Base-by-base conservation (phyloP, 2,888 invertebrate species). In the Bhutanitis thaidina region DNA sequence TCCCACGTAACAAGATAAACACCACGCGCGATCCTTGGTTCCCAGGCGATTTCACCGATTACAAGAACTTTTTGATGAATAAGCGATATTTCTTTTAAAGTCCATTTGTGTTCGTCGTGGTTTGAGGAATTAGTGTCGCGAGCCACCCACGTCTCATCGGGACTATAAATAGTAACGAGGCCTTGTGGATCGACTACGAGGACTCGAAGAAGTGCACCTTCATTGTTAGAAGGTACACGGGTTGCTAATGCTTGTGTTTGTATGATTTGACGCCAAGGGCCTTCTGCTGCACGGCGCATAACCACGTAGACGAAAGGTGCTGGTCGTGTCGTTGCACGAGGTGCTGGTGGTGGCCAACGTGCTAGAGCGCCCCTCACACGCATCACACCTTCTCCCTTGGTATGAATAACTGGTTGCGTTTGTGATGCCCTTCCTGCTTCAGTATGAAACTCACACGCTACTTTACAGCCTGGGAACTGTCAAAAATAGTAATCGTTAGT, bases 1-100 rank as follows among this genome's bases (percentile, higher is more conserved):
- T 95, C 95, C 95, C 95, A 95, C 55, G 95, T 95, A 46, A 95
- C 94, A 69, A 95, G 90, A 80, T 95, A 95, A 53, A 95, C 93
- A 20, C 92, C 92, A 46, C 91, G 91, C 49, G 84, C 90, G 69
- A 92, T 90, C 79, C 92, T 92, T 8, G 93, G 91, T 64, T 93
- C 93, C 94, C 94, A 94, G 41, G 93, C 92, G 60, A 94, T 93
- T 82, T 94, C 93, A 37, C 93, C 93, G 59, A 94, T 94, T 35
- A 92, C 92, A 34, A 92, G 74, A 56, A 93, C 93, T 79, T 93
- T 93, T 74, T 94, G 93, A 75, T 94, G 93, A 58, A 94, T 93
- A 38, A 94, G 88, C 7, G 93, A 93, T 64, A 93, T 91, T 79
- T 93, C 93, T 64, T 92, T 91, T 53, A 94, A 76, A 10, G 88